phyloP scores from a whole-genome alignment of 2,113 vertebrate genomes.

The Hippocampus mohnikei region DNA sequence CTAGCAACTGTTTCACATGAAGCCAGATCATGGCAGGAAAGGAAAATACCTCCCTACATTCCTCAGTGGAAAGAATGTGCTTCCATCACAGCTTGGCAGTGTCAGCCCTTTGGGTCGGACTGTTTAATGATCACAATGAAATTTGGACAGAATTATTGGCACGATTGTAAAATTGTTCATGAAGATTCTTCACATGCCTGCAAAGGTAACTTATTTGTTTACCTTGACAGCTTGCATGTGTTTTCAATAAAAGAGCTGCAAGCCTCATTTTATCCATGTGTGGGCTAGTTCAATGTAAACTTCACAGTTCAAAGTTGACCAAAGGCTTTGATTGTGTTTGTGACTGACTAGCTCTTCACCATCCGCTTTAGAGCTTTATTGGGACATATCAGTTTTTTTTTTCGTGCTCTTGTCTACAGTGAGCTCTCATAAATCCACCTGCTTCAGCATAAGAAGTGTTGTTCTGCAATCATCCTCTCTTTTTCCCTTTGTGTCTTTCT shows the following conservation, averaged over 20 bases:
- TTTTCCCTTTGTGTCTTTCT: conserved; percentile 5
- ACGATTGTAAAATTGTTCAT: too few relatives aligned
- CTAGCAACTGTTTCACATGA: not conserved
- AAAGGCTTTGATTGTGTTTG: not conserved
- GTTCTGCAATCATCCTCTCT: not conserved
- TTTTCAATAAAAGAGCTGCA: not conserved
- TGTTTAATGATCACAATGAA: conserved; percentile 21
- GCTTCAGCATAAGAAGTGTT: not conserved
- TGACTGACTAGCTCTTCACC: not conserved
- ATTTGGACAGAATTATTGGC: not conserved
- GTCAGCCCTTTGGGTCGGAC: conserved; percentile 17
- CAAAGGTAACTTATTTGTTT: not conserved
- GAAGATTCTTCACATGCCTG: not conserved
- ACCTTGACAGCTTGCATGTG: not conserved
- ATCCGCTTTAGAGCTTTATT: not conserved
- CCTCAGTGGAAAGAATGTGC: conserved; percentile 50
- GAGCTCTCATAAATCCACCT: not conserved
- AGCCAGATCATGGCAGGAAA: conserved; percentile 7
- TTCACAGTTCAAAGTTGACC: not conserved
- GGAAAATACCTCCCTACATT: conserved; percentile 50
- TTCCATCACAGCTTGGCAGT: conserved; percentile 7
- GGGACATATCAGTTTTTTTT: too few relatives aligned
- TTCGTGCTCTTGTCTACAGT: not conserved
- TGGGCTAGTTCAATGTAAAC: too few relatives aligned
- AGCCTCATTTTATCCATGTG: not conserved